These are phyloP conservation scores for Morone chrysops DNA, from an alignment of 2,113 vertebrate genomes.

Conservation along the genomic window DNA sequence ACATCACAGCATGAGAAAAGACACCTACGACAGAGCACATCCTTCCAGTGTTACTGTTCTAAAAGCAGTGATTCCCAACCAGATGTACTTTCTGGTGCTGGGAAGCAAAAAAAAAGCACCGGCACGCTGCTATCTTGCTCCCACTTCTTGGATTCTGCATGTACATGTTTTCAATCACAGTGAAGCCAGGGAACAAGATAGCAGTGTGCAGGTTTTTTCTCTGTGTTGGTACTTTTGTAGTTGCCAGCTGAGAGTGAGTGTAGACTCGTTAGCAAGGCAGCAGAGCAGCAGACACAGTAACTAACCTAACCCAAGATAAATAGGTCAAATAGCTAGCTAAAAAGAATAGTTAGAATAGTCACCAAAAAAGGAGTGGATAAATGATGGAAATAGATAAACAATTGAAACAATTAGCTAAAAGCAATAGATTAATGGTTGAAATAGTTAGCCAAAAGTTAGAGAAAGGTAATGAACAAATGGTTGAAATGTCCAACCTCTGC, in stretches of 20 bases:
- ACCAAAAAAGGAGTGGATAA: too few relatives aligned
- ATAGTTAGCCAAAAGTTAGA: too few relatives aligned
- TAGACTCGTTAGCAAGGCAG: background rate
- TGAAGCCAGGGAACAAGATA: background rate
- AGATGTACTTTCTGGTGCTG: background rate
- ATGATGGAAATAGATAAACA: too few relatives aligned
- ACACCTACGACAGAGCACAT: background rate
- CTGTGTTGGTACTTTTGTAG: background rate
- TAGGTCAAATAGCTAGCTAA: too few relatives aligned
- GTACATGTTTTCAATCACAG: background rate
- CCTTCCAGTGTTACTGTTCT: background rate
- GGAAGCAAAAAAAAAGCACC: background rate
- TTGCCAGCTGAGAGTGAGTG: background rate
- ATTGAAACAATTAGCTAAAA: background rate
- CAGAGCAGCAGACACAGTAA: background rate
- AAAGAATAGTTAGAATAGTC: too few relatives aligned
- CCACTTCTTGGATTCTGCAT: background rate
- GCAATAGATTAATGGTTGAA: too few relatives aligned
- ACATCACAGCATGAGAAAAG: background rate
- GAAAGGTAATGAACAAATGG: too few relatives aligned
- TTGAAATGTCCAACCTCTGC: too few relatives aligned
- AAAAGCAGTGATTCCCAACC: conserved; percentile 9
- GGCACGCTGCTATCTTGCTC: background rate
- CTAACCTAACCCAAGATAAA: too few relatives aligned
- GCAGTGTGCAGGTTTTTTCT: background rate